Conservation (phyloP, 2,113 vertebrate genomes). For the Platichthys stellatus region DNA sequence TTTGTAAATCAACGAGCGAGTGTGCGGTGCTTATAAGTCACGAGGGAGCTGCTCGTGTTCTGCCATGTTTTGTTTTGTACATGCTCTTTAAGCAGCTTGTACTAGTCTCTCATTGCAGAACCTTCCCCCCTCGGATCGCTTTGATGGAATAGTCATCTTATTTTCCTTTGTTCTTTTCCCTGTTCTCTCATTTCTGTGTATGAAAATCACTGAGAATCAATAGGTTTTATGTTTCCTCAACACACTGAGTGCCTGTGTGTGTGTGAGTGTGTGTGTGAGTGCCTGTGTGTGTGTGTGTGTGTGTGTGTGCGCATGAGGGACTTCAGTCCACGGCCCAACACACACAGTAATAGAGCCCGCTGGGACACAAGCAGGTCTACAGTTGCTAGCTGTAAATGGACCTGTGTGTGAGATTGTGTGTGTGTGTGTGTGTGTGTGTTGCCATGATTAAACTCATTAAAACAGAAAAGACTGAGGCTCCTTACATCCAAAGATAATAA, state of each 20-base stretch:
- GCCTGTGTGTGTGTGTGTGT: not conserved
- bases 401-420: slow-evolving; percentile 38
- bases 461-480: not conserved
- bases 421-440: slow-evolving; percentile 32
- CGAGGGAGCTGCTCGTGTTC: slow-evolving; percentile 16
- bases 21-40: slow-evolving; percentile 4
- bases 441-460: not conserved
- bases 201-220: slow-evolving; percentile 58
- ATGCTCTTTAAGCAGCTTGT: slow-evolving; percentile 40
- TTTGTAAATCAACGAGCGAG: slow-evolving; percentile 3
- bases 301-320: slow-evolving; percentile 1
- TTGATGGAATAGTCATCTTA: slow-evolving; percentile 46
- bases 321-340: slow-evolving; percentile 52
- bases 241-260: slow-evolving; percentile 8
- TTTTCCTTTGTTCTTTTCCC: slow-evolving; percentile 30
- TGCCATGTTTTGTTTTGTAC: slow-evolving; percentile 22
- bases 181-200: slow-evolving; percentile 38
- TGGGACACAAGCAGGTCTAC: slow-evolving; percentile 59
- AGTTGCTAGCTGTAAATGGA: slow-evolving; percentile 70
- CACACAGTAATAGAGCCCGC: slow-evolving; percentile 65
- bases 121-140: slow-evolving; percentile 33
- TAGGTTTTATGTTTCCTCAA: slow-evolving; percentile 50
- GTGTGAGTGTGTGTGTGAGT: slow-evolving; percentile 23
- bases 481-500: not conserved
- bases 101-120: slow-evolving; percentile 23